phyloP scores from a whole-genome alignment of 2,888 invertebrate species.

The Eupithecia pulchellata region DNA sequence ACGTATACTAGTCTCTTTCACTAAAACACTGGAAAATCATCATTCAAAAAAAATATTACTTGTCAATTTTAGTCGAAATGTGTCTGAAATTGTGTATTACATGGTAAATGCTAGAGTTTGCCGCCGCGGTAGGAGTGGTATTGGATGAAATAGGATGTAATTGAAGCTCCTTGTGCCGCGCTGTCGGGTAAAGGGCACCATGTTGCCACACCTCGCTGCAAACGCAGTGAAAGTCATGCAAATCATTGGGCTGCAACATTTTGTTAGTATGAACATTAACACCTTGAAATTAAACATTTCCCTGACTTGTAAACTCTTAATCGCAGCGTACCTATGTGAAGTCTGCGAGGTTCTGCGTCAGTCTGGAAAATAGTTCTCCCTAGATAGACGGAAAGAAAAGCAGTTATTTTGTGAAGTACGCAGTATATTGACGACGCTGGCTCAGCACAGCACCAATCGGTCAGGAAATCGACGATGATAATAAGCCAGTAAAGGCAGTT shows the following conservation, averaged over 20 bases:
- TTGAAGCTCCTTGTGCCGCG: neutral
- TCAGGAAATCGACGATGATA: neutral
- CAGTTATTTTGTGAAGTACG: no score
- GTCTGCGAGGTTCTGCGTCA: neutral
- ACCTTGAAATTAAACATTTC: neutral
- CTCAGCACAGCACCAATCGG: no score
- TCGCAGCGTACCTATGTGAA: neutral
- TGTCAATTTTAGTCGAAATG: conserved; percentile 4
- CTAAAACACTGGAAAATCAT: neutral
- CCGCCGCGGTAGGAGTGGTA: conserved; percentile 62
- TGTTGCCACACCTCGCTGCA: conserved; percentile 54
- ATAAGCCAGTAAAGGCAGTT: neutral
- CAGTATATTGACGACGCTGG: no score
- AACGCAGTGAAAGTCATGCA: conserved; percentile 73
- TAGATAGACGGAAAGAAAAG: no score
- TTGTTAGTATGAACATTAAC: conserved; percentile 64
- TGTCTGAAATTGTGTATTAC: conserved; percentile 49
- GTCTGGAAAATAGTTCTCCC: neutral
- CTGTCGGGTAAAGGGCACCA: conserved; percentile 32
- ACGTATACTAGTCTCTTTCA: conserved; percentile 5
- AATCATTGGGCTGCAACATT: conserved; percentile 70
- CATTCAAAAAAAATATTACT: neutral
- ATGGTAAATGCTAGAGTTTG: conserved; percentile 60
- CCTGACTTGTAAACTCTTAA: neutral
- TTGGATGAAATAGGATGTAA: conserved; percentile 60